Evolutionary conservation across 2,113 vertebrate species (phyloP).

Genomic region (Grantiella picta): DNA sequence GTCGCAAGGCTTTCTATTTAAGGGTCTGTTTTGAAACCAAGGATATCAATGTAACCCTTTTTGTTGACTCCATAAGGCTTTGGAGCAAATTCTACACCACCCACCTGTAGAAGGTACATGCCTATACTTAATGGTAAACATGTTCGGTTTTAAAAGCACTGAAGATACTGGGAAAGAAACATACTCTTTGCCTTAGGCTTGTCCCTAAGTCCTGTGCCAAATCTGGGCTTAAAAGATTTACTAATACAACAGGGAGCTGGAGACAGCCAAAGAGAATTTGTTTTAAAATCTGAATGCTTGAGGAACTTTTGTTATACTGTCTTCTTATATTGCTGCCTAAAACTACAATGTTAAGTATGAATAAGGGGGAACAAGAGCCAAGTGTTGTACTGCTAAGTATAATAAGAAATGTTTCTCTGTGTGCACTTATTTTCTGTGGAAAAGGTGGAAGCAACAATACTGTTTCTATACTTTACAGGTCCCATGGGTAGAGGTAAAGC

Average conservation of each 20-base stretch:
- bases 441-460: background rate
- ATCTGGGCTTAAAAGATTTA: background rate
- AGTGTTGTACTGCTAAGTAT: background rate
- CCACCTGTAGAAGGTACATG: background rate
- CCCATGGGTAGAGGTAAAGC: background rate
- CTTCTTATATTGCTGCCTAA: background rate
- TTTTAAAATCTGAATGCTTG: background rate
- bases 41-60: background rate
- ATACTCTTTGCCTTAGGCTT: background rate
- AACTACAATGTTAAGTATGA: background rate
- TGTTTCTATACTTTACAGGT: background rate
- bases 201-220: background rate
- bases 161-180: background rate
- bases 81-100: background rate
- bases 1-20: background rate
- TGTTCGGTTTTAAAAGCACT: background rate
- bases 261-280: background rate
- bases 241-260: background rate
- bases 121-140: background rate
- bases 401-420: background rate
- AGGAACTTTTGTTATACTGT: background rate
- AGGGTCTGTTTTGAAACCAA: background rate
- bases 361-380: background rate
- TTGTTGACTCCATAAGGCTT: background rate
- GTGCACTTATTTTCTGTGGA: background rate